Base-by-base conservation (phyloP, 2,888 invertebrate genomes). In the Strigamia crassipes region DNA sequence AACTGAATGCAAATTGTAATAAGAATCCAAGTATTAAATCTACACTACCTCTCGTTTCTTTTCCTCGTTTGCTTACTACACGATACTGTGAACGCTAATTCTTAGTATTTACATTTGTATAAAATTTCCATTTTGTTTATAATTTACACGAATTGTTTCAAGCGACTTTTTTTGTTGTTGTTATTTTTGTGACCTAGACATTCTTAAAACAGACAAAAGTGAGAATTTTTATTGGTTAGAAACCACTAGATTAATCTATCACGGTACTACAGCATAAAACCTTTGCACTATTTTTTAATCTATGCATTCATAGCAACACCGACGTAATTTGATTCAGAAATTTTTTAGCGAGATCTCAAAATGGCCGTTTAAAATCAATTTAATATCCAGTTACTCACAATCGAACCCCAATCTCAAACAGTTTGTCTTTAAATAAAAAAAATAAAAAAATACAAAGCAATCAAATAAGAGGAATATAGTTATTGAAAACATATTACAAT, bases 1-100 rank as follows among this genome's bases (percentile, higher is more conserved):
- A 15, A 56, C 21, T 56, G 18, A 56, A 56, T 56, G 56, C 56
- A 56, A 56, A 56, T 46, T 46, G 46, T 56, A 56, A 56, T 18
- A 56, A n/a, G 56, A 56, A 56, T 56, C 56, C 56, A 56, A 56
- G 56, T 56, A 56, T 56, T 56, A 56, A 56, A 56, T 56, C 56
- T 56, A 56, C 56, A 56, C 56, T 56, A 56, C 56, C 56, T 56
- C 56, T 56, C 56, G 18, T 56, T 56, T 56, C 56, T 56, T 18
- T 56, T 56, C 56, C 56, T 46, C 46, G n/a, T 56, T 56, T 56
- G 56, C 56, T 56, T 18, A 56, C 56, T 56, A 56, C 56, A 56
- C 56, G 18, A 56, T 56, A 56, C 56, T 56, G 56, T 56, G 56
- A 56, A 56, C 18, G 56, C 56, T 56, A 56, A 18, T 56, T 56